Evolutionary conservation across 2,113 vertebrate genomes (phyloP), one percentile per base, ranked within the genome.

Genomic region (Vimba vimba): DNA sequence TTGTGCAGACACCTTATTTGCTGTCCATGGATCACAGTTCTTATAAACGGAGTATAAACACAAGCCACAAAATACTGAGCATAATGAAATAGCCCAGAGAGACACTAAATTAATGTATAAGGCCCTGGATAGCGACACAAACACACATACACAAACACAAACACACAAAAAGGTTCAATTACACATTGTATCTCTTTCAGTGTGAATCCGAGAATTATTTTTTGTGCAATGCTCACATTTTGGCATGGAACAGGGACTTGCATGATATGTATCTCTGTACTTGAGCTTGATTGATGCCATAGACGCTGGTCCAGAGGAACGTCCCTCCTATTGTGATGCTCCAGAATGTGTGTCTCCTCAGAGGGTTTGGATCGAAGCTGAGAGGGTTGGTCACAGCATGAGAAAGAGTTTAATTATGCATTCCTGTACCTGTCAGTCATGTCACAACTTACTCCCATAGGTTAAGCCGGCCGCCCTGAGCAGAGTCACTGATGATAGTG

Each of bases 251-350:
- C 88, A 96, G 92, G 90, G 21, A 97, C 93, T 97, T 98, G 94
- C 98, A 99, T 55, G 98, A 95, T 88, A 97, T 96, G 87, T 98
- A 99, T 94, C 98, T 95, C 90, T 99, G 98, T 82, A 99, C 97
- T 92, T 99, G 98, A 39, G 97, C 95, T 84, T 99, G 98, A 92
- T 97, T 99, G 90, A 96, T 90, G 0, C 96, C 97, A 0, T 98
- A 99, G 86, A 99, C 92, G 47, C 95, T 88, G 80, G 94, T 92
- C 97, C 97, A 99, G 0, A 96, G 94, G 89, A 98, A 97, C 21
- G 96, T 94, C 25, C 97, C 97, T 47, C 98, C 98, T 33, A 98
- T 85, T 43, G 95, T 17, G 83, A 98, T 92, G 0, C 97, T 98
- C 98, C 98, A 99, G 92, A 99, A 99, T 0, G 97, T 98, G 87